Percentiles rank a stretch among this genome's conserved stretches.
Evolutionary conservation across 2,888 invertebrate species (phyloP).

Genomic region (Tetragonisca angustula): DNA sequence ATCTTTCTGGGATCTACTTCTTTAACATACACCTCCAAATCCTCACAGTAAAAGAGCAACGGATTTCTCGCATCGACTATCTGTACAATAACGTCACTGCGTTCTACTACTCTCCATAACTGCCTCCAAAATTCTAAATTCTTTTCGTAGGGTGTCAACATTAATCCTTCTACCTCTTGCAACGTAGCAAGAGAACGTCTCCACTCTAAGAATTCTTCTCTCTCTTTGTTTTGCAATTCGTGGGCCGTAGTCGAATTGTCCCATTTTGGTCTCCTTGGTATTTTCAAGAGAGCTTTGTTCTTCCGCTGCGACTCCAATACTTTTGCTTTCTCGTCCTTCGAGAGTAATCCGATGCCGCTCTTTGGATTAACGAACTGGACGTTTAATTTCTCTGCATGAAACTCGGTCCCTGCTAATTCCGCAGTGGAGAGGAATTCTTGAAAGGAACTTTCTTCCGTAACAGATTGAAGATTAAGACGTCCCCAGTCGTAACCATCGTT

Average conservation of each 20-base stretch:
- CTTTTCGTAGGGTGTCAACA: constrained; percentile 98
- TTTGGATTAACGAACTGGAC: constrained; percentile 90
- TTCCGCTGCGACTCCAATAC: constrained; percentile 86
- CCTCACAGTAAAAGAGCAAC: constrained; percentile 95
- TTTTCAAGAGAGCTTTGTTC: constrained; percentile 88
- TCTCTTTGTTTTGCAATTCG: constrained; percentile 92
- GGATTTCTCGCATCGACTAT: constrained; percentile 99
- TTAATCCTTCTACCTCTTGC: constrained; percentile 91
- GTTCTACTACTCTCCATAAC: constrained; percentile 99
- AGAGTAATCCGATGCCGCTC: constrained; percentile 87
- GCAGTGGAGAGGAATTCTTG: constrained; percentile 98
- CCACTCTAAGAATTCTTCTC: constrained; percentile 95
- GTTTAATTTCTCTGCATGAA: constrained; percentile 95
- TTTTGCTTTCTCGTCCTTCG: constrained; percentile 86
- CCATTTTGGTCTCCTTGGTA: constrained; percentile 96
- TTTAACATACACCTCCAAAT: constrained; percentile 94
- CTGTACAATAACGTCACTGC: constrained; percentile 96
- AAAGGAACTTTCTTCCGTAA: constrained; percentile 97
- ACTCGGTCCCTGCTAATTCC: constrained; percentile 96
- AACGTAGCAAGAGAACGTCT: constrained; percentile 91
- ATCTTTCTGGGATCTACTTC: constrained; percentile 90
- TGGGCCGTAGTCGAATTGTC: constrained; percentile 90
- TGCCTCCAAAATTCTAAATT: constrained; percentile 99
- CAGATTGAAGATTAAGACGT: constrained; percentile 94
- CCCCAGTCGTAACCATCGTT: constrained; percentile 97